Evolutionary conservation across 2,888 invertebrate species (phyloP), one percentile per base, ranked within the genome.

Genomic region (Clivina fossor): DNA sequence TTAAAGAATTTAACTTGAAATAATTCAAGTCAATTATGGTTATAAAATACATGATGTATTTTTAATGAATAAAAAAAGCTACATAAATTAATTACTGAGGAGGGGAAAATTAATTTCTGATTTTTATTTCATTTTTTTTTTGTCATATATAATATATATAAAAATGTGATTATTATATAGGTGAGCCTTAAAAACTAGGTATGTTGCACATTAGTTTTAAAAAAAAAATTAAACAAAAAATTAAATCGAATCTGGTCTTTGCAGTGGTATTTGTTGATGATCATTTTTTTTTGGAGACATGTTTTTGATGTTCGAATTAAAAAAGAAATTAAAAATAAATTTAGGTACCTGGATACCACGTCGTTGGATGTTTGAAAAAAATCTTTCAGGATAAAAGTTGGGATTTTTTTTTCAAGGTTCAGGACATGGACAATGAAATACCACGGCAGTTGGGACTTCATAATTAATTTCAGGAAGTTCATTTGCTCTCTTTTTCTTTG

Each of bases 401-500:
- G n/a, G n/a, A n/a, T n/a, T n/a, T n/a, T n/a, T n/a, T n/a, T n/a
- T n/a, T n/a, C n/a, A n/a, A n/a, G n/a, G n/a, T n/a, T n/a, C n/a
- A 56, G 50, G 50, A 43, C 60, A 58, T 57, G 59, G 61, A 61
- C 60, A 57, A 49, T 60, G 64, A 58, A 64, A 63, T 64, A 66
- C 68, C 66, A 66, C 65, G 69, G 68, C 68, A 70, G 68, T 69
- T 66, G 65, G 64, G 62, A 60, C 46, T 40, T 53, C 46, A 55
- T 60, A 59, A 44, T 48, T 57, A 55, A 47, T 56, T 61, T 63
- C 58, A 59, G 60, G 57, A 63, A 61, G 62, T 69, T 75, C 71
- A 76, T 67, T 76, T 76, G 59, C 71, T 69, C 66, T 83, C 83
- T 68, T 84, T 85, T 67, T 86, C 82, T 73, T 83, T 82, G 69